Percentiles rank a stretch among this genome's conserved stretches.
These are phyloP conservation scores for Sylvia atricapilla DNA, from an alignment of 2,113 vertebrate genomes.

Conservation along the genomic window DNA sequence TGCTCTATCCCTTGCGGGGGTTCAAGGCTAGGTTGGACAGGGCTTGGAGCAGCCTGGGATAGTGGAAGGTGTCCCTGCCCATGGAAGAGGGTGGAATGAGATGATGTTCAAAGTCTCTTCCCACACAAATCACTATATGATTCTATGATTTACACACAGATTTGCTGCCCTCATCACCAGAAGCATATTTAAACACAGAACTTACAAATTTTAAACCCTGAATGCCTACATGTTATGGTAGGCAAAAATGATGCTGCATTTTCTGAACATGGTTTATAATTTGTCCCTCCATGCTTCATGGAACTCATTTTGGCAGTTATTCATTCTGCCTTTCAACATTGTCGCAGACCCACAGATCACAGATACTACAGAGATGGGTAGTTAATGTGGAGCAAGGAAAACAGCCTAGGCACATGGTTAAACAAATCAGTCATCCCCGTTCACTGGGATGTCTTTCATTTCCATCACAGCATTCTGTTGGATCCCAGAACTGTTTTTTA, in stretches of 20 bases:
- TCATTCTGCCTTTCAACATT: not conserved
- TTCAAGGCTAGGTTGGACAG: fast-evolving
- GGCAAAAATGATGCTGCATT: not conserved
- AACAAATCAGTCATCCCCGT: constrained; percentile 15
- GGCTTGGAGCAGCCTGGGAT: not conserved
- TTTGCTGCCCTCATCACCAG: not conserved
- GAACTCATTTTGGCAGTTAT: not conserved
- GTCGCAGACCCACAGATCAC: not conserved
- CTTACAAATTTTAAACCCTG: not conserved
- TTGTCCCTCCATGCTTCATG: not conserved
- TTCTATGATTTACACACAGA: not conserved
- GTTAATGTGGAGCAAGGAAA: not conserved
- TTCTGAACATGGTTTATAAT: not conserved
- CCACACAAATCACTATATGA: not conserved
- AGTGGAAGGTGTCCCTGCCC: not conserved
- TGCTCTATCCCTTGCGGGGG: not conserved
- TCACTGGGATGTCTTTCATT: constrained; percentile 2
- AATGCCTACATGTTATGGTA: fast-evolving
- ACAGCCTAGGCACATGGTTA: not conserved
- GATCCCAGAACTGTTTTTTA: constrained; percentile 26
- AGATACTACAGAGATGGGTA: not conserved
- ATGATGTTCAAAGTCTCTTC: not conserved
- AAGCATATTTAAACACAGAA: fast-evolving
- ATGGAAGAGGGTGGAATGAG: not conserved
- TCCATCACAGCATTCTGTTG: constrained; percentile 1